Percentiles rank a stretch among this genome's conserved stretches.
Conservation (phyloP, 2,888 invertebrate species). For the Sisyra nigra region DNA sequence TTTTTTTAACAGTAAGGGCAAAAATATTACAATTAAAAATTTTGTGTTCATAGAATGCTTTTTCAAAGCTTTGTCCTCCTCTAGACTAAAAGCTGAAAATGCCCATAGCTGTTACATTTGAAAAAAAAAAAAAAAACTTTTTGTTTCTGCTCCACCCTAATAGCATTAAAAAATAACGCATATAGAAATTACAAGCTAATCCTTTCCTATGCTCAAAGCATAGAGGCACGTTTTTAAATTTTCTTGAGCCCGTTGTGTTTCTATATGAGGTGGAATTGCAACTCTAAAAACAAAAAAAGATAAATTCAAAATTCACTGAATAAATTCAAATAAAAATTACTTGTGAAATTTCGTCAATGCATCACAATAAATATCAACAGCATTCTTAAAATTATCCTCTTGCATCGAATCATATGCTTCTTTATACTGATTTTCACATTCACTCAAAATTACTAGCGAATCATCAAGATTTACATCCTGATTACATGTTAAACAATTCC, state of each 20-base stretch:
- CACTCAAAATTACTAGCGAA: constrained; percentile 25
- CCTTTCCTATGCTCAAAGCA: neutral
- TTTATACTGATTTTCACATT: constrained; percentile 32
- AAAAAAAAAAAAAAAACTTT: too few species aligned
- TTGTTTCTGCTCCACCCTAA: too few species aligned
- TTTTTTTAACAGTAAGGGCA: too few species aligned
- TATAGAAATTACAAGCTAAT: too few species aligned
- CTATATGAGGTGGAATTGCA: constrained; percentile 46
- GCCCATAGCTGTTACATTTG: too few species aligned
- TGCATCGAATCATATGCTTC: constrained; percentile 33
- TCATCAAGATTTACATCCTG: constrained; percentile 30
- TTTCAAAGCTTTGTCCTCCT: too few species aligned
- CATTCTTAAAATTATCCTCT: constrained; percentile 33
- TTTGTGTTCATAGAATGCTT: too few species aligned
- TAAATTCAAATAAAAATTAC: constrained; percentile 15
- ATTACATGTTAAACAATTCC: constrained; percentile 34
- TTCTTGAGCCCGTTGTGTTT: constrained; percentile 54
- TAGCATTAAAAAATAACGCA: too few species aligned
- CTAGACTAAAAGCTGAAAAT: too few species aligned
- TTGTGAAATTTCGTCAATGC: constrained; percentile 43
- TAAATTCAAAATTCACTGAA: neutral
- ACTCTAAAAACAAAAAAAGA: constrained; percentile 22
- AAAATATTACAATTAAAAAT: too few species aligned
- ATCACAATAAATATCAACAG: constrained; percentile 33
- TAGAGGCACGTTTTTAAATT: constrained; percentile 43